Evolutionary conservation across 2,113 vertebrate species (phyloP), one percentile per base, ranked within the genome.

Genomic region (Syngnathoides biaculeatus): DNA sequence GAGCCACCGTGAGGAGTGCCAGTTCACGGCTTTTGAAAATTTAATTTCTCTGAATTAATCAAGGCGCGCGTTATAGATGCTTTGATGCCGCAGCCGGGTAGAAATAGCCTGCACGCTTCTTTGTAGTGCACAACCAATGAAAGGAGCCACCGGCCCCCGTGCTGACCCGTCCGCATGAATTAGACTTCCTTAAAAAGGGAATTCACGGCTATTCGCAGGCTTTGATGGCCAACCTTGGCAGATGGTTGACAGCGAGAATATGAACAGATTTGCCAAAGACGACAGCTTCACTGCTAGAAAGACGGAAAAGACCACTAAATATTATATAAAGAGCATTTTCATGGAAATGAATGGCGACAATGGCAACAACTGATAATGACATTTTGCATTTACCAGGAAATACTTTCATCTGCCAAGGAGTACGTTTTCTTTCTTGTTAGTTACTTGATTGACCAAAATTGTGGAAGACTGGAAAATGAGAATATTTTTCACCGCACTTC

Each of bases 11-110:
- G 65, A 66, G 24, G 35, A 70, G 57, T 27, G 26, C 19, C 71
- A 67, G 68, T 69, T 75, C 69, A 70, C 56, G 55, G 52, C 4
- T 10, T 75, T 64, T 55, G 58, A 57, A 81, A 80, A 79, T 83
- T 11, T 20, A 50, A 83, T 80, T 85, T 79, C 75, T 73, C 58
- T 7, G 77, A 73, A 84, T 84, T 74, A 83, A 88, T 80, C 80
- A 78, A 69, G 58, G 59, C 48, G 2, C 75, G 45, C 35, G 79
- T 87, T 82, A 78, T 39, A 71, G 68, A 73, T 0, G 27, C 86
- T 85, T 84, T 86, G 85, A 89, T 89, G 64, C 48, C 2, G 8
- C 61, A 62, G 73, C 68, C 58, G 43, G 48, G 65, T 14, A 5
- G 75, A 81, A 74, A 73, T 61, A 57, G 67, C 57, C 52, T 53